Percentiles rank a stretch among this genome's conserved stretches.
These are phyloP conservation scores for Cistogaster globosa DNA, from an alignment of 2,888 invertebrate species.

Conservation along the genomic window DNA sequence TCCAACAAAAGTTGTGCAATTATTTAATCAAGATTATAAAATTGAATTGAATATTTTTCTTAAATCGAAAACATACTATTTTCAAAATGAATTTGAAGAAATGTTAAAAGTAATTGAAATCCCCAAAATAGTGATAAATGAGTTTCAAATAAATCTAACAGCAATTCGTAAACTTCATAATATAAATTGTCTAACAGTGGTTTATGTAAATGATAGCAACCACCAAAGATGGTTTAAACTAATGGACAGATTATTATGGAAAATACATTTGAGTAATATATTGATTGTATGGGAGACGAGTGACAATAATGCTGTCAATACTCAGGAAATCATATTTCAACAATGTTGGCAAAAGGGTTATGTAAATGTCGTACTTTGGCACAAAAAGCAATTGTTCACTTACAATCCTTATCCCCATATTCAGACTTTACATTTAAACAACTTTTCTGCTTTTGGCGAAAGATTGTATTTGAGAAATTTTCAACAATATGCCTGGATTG, in stretches of 20 bases:
- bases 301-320: background rate
- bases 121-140: constrained; percentile 26
- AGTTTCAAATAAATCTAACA: background rate
- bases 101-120: background rate
- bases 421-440: background rate
- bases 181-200: constrained; percentile 32
- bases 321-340: constrained; percentile 8
- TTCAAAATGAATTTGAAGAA: background rate
- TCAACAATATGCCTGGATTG: constrained; percentile 10
- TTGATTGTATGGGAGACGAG: constrained; percentile 27
- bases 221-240: background rate
- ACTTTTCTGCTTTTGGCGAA: background rate
- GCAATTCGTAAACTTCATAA: background rate
- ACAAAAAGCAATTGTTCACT: constrained; percentile 1
- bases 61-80: background rate
- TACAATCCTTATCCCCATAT: constrained; percentile 51
- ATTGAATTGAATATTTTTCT: constrained; percentile 53
- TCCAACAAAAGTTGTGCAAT: background rate
- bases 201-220: constrained; percentile 6
- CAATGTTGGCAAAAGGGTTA: constrained; percentile 41
- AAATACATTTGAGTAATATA: constrained; percentile 30
- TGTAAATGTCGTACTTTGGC: constrained; percentile 37
- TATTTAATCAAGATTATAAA: constrained; percentile 25
- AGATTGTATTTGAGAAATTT: constrained; percentile 44
- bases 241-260: constrained; percentile 38